phyloP scores from a whole-genome alignment of 2,888 invertebrate species.

The Aplocera efformata region DNA sequence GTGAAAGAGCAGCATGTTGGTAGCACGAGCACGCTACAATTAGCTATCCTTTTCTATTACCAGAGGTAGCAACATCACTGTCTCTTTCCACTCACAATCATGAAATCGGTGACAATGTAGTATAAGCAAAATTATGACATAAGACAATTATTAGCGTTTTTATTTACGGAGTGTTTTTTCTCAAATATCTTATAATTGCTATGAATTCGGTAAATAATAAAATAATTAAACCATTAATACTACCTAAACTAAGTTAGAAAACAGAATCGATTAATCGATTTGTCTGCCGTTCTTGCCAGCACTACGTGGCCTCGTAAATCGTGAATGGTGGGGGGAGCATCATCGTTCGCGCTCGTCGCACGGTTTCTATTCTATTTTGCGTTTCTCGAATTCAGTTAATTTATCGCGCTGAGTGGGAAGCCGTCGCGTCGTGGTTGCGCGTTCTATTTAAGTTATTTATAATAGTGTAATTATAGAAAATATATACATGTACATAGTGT shows the following conservation, averaged over 20 bases:
- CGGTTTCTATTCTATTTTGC: slow-evolving; percentile 80
- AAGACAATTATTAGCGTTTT: no score
- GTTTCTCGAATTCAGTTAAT: slow-evolving; percentile 75
- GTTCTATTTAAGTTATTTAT: slow-evolving; percentile 61
- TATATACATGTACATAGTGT: slow-evolving; percentile 42
- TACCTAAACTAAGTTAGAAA: background rate
- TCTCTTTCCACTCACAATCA: slow-evolving; percentile 59
- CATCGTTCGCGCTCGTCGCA: slow-evolving; percentile 64
- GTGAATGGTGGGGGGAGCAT: slow-evolving; percentile 62
- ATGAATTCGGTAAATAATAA: no score
- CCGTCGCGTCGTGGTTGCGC: slow-evolving; percentile 55
- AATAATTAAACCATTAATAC: no score
- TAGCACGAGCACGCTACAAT: no score
- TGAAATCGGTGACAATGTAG: slow-evolving; percentile 58
- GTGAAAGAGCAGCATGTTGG: no score
- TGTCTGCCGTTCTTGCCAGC: slow-evolving; percentile 52
- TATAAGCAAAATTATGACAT: slow-evolving; percentile 40
- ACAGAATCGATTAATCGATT: slow-evolving; percentile 40
- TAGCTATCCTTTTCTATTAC: background rate
- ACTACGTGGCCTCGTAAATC: slow-evolving; percentile 75
- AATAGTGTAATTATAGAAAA: slow-evolving; percentile 49
- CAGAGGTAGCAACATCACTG: slow-evolving; percentile 8
- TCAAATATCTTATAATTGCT: no score
- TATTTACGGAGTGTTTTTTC: no score
- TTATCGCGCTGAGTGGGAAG: slow-evolving; percentile 61